Evolutionary conservation across 2,113 vertebrate species (phyloP).

Genomic region (Oreamnos americanus): DNA sequence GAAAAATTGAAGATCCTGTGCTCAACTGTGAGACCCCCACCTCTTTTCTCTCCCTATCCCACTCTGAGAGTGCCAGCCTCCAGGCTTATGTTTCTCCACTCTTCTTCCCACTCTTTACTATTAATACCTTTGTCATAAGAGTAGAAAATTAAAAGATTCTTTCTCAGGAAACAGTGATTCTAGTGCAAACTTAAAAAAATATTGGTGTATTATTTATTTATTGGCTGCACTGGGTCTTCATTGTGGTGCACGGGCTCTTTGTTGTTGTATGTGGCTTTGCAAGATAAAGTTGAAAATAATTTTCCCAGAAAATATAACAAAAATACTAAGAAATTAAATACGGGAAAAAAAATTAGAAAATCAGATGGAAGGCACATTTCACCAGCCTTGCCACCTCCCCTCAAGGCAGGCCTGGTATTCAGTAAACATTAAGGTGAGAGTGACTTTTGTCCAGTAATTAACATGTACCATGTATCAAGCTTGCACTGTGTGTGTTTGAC

Average conservation of each 20-base stretch:
- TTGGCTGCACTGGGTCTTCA: neutral
- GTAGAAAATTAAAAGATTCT: neutral
- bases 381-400: neutral
- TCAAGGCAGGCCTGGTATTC: neutral
- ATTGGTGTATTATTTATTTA: neutral
- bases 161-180: neutral
- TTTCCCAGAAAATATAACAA: neutral
- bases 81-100: neutral
- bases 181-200: neutral
- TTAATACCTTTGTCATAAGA: neutral
- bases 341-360: neutral
- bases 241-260: neutral
- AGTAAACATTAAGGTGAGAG: neutral
- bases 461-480: neutral
- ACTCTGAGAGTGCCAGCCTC: neutral
- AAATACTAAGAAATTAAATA: constrained; percentile 12
- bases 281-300: constrained; percentile 11
- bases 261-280: neutral
- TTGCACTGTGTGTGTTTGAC: neutral
- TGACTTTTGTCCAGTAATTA: neutral
- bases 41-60: neutral
- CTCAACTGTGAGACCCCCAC: neutral
- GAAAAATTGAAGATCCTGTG: neutral
- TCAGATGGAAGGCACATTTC: neutral
- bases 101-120: neutral